A percentile compares a stretch with the other conserved stretches of the same genome.
These are phyloP conservation scores for Drosophila nr. fundita DNA, from an alignment of 2,888 invertebrate species.

Conservation along the genomic window DNA sequence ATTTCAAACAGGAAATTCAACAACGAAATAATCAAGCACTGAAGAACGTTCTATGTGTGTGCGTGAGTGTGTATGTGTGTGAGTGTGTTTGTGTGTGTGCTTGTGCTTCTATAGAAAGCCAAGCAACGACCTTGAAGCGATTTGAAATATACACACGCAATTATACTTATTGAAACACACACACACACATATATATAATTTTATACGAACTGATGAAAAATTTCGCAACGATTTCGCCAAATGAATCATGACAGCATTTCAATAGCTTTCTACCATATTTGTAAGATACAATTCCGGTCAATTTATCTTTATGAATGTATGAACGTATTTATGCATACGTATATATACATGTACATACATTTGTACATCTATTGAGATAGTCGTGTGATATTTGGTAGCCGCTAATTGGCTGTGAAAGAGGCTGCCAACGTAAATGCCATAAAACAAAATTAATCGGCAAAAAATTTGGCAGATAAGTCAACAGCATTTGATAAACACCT, in stretches of 20 bases:
- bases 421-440: constrained; percentile 58
- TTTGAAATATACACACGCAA: constrained; percentile 48
- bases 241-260: constrained; percentile 57
- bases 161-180: constrained; percentile 14
- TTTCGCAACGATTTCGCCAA: constrained; percentile 57
- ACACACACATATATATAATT: constrained; percentile 8
- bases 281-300: constrained; percentile 25
- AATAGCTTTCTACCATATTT: constrained; percentile 40
- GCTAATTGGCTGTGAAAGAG: constrained; percentile 62
- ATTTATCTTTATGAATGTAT: constrained; percentile 34
- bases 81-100: constrained; percentile 17
- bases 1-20: constrained; percentile 67
- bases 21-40: constrained; percentile 56
- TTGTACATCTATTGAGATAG: constrained; percentile 13
- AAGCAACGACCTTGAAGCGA: constrained; percentile 63
- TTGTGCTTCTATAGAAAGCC: constrained; percentile 50
- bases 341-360: not conserved
- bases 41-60: constrained; percentile 40
- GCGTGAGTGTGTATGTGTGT: constrained; percentile 5
- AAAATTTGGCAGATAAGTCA: constrained; percentile 66
- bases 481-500: constrained; percentile 62
- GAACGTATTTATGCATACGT: not conserved
- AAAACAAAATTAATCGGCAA: constrained; percentile 57
- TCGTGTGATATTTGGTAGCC: constrained; percentile 51
- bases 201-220: constrained; percentile 45